Evolutionary conservation across 2,888 invertebrate species (phyloP).

Genomic region (Thymelicus lineola): DNA sequence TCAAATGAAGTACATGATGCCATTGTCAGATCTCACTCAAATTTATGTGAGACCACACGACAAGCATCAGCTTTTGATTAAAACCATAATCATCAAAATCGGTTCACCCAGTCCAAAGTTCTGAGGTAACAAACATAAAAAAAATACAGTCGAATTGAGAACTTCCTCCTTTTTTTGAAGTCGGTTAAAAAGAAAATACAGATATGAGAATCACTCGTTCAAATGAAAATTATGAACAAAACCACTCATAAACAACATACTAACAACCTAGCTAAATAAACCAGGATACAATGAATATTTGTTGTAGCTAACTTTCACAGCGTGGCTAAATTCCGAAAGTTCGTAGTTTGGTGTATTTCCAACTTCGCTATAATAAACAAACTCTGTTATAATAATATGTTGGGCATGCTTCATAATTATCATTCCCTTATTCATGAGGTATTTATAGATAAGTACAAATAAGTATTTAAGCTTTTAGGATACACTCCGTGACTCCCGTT

Average conservation of each 20-base stretch:
- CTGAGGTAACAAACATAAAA: no score
- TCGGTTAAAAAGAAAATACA: no score
- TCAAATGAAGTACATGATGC: no score
- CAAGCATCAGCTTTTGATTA: no score
- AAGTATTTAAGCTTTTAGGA: not conserved
- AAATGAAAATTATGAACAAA: not conserved
- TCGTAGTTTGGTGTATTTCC: conserved; percentile 15
- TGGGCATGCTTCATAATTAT: not conserved
- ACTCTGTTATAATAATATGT: not conserved
- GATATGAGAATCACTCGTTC: no score
- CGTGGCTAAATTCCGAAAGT: conserved; percentile 20
- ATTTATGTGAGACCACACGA: no score
- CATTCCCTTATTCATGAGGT: conserved; percentile 3
- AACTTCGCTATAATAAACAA: conserved; percentile 22
- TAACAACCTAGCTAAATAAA: conserved; percentile 23
- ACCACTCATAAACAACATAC: not conserved
- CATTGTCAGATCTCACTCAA: no score
- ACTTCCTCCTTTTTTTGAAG: no score
- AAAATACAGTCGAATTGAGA: no score
- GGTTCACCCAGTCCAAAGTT: no score
- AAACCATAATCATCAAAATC: no score
- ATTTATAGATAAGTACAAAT: no score
- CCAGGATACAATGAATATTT: conserved; percentile 26
- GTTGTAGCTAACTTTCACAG: conserved; percentile 17
- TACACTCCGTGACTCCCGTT: not conserved